These are phyloP conservation scores for Meganola albula DNA, from an alignment of 2,888 invertebrate genomes.

Conservation along the genomic window DNA sequence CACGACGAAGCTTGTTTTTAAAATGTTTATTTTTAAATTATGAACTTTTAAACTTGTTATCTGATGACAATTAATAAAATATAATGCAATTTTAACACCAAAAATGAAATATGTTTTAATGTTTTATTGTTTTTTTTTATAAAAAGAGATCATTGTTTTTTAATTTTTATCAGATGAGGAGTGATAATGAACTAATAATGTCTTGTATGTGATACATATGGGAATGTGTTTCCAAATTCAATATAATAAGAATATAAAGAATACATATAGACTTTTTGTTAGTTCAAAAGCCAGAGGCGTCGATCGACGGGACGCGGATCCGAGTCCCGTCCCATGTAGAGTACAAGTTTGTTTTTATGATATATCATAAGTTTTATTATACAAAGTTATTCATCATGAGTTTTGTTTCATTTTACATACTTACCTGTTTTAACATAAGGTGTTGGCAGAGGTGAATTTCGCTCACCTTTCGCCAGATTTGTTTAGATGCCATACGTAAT, in stretches of 20 bases:
- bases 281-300: constrained; percentile 11
- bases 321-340: constrained; percentile 15
- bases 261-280: constrained; percentile 14
- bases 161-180: too few relatives aligned
- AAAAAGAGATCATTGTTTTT: neutral
- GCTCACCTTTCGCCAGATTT: too few relatives aligned
- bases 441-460: too few relatives aligned
- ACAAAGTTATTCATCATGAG: constrained; percentile 19
- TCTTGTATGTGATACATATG: too few relatives aligned
- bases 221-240: too few relatives aligned
- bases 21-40: too few relatives aligned
- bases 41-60: too few relatives aligned
- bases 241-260: too few relatives aligned
- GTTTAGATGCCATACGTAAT: too few relatives aligned
- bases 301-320: constrained; percentile 7
- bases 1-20: too few relatives aligned
- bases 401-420: constrained; percentile 16
- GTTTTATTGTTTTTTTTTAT: constrained; percentile 2
- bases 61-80: neutral
- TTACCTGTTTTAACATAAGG: too few relatives aligned
- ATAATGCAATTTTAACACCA: constrained; percentile 8
- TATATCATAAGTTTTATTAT: constrained; percentile 29
- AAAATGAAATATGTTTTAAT: constrained; percentile 11
- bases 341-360: constrained; percentile 32
- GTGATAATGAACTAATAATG: too few relatives aligned